These are phyloP conservation scores for Phalacrocorax aristotelis DNA, from an alignment of 2,113 vertebrate species.

Conservation along the genomic window DNA sequence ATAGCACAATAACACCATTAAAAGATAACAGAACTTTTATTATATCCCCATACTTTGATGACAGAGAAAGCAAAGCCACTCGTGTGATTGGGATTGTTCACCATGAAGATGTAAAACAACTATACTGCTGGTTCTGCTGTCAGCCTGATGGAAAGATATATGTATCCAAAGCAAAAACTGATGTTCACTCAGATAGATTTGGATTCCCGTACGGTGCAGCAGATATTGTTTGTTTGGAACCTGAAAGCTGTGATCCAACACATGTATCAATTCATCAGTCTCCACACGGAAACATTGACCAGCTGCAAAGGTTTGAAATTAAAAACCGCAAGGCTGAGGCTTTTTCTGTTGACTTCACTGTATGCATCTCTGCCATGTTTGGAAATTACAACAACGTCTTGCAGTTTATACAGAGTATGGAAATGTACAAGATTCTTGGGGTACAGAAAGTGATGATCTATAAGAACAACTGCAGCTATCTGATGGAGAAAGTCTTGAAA, in stretches of 20 bases:
- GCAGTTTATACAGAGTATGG: conserved; percentile 78
- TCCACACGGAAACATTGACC: background rate
- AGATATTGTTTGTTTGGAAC: conserved; percentile 49
- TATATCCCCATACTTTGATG: conserved; percentile 75
- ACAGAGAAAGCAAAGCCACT: conserved; percentile 52
- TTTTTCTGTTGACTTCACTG: conserved; percentile 71
- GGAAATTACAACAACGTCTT: conserved; percentile 78
- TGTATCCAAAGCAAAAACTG: conserved; percentile 15
- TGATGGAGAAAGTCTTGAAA: conserved; percentile 72
- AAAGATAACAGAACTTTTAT: conserved; percentile 70
- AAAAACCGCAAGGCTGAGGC: conserved; percentile 6
- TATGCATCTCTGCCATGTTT: conserved; percentile 81
- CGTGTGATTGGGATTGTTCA: conserved; percentile 75
- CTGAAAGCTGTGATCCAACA: conserved; percentile 5
- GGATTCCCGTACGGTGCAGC: conserved; percentile 72
- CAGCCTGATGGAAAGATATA: background rate
- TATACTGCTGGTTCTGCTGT: conserved; percentile 77
- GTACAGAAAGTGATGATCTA: conserved; percentile 77
- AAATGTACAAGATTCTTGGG: conserved; percentile 82
- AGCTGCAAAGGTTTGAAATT: conserved; percentile 63
- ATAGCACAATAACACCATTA: conserved; percentile 65
- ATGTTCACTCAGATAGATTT: conserved; percentile 72
- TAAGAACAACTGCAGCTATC: conserved; percentile 77
- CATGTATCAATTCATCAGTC: conserved; percentile 25
- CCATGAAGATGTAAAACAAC: conserved; percentile 62